Evolutionary conservation across 1,140 invertebrate genomes (phyloP), one percentile per base, ranked within the genome.

Genomic region (Aricia agestis): DNA sequence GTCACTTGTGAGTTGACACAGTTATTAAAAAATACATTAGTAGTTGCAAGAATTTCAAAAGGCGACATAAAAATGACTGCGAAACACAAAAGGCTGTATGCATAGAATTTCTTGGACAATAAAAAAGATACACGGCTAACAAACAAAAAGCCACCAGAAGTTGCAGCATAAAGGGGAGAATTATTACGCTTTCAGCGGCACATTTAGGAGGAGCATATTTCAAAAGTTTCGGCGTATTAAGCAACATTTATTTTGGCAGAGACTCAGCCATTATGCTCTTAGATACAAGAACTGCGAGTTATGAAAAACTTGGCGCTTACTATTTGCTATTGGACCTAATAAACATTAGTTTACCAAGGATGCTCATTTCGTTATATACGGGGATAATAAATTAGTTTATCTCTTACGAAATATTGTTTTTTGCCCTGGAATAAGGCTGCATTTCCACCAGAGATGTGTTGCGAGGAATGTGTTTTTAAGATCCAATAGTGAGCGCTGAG

Each of bases 201-300:
- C 89, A 89, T 91, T 91, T 91, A 89, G 87, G 80, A 82, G 78
- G 72, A 86, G 76, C 89, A 89, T 91, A 89, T 89, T 91, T 91
- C 89, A 91, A 89, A 91, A 91, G 86, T 91, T 91, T 89, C 81
- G 76, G 79, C 83, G 86, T 90, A 89, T 91, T 91, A 89, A 89
- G 87, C 87, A 89, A 89, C 87, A 89, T 91, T 91, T 89, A 91
- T 91, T 91, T 91, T 91, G 88, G 88, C 88, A 90, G 84, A 84
- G 85, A 85, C 84, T 89, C 78, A 79, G 78, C 86, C 81, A 89
- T 90, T 86, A 87, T 79, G 79, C 76, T 66, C 72, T 73, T 81
- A 78, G 80, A 76, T 73, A 73, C 73, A 73, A 77, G 67, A 67
- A 73, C 73, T 74, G 69, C 77, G 73, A 80, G 80, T 83, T 86